Base-by-base conservation (phyloP, 2,113 vertebrate species). In the Cheilinus undulatus region DNA sequence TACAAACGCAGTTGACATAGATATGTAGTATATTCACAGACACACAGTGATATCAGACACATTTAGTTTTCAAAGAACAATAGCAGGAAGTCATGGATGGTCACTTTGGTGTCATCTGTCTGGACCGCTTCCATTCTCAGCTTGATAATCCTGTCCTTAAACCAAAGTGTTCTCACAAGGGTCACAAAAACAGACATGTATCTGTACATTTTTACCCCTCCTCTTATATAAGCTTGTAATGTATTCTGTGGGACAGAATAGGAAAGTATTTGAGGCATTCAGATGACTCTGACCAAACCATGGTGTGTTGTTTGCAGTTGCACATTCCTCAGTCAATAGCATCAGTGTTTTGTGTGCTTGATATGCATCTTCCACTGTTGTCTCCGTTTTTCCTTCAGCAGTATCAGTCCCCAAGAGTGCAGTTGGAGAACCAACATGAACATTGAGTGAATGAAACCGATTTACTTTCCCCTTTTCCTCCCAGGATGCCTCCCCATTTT, bases 11-110 rank as follows among this genome's bases (percentile, higher is more conserved):
- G 12, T 14, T 14, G 2, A 58, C 22, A 67, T 24, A 38, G 17
- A 68, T 19, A 34, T 7, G 40, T 53, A 67, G 50, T 12, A 3
- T 6, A 24, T 12, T 49, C 28, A 19, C 50, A 58, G 22, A 65
- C 43, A 59, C 27, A 56, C 51, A 51, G 78, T 69, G 83, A 90
- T 79, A 83, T 76, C 71, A 74, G 65, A 75, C 38, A 69, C 84
- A 88, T 85, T 80, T 38, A 67, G 36, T 51, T 83, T 73, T 57
- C 30, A 69, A 84, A 77, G 88, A 90, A 93, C 91, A 92, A 94
- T 90, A 76, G 87, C 78, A 83, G 89, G 91, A 93, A 91, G 27
- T 76, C 42, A 36, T 56, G 73, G 74, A 85, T 3, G 52, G 76
- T 78, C 84, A 75, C 79, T 40, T 76, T 61, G 62, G 79, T 85